Conservation (phyloP, 2,888 invertebrate species). For the Branchipolynoe longqiensis region DNA sequence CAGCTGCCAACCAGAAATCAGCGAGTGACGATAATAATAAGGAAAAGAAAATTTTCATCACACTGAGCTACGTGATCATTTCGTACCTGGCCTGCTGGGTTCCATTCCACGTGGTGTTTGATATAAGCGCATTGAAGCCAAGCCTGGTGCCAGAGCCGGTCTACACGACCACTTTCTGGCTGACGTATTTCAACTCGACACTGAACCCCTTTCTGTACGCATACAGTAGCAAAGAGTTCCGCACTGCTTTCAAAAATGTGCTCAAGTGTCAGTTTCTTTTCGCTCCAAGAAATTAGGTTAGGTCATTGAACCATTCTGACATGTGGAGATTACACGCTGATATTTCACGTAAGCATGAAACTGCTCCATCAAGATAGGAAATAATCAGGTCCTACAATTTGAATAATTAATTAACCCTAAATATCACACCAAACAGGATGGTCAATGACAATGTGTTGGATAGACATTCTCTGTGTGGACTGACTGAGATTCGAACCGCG, state of each 20-base stretch:
- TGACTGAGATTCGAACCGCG: too few species aligned
- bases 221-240: constrained; percentile 65
- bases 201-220: constrained; percentile 69
- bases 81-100: constrained; percentile 68
- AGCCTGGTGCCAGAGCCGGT: constrained; percentile 63
- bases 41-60: constrained; percentile 66
- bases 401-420: too few species aligned
- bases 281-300: not conserved
- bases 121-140: constrained; percentile 66
- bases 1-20: constrained; percentile 2
- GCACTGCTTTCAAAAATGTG: constrained; percentile 63
- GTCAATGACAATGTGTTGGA: too few species aligned
- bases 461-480: too few species aligned
- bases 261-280: constrained; percentile 59
- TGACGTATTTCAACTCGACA: constrained; percentile 68
- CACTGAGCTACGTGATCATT: constrained; percentile 65
- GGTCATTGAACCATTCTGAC: too few species aligned
- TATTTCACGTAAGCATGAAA: too few species aligned
- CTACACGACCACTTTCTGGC: constrained; percentile 67
- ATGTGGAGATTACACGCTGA: too few species aligned
- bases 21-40: constrained; percentile 59
- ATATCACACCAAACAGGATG: too few species aligned
- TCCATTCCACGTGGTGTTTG: constrained; percentile 69
- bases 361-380: too few species aligned
- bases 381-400: too few species aligned